Evolutionary conservation across 1,140 invertebrate species (phyloP).

Genomic region (Drosophila guanche): DNA sequence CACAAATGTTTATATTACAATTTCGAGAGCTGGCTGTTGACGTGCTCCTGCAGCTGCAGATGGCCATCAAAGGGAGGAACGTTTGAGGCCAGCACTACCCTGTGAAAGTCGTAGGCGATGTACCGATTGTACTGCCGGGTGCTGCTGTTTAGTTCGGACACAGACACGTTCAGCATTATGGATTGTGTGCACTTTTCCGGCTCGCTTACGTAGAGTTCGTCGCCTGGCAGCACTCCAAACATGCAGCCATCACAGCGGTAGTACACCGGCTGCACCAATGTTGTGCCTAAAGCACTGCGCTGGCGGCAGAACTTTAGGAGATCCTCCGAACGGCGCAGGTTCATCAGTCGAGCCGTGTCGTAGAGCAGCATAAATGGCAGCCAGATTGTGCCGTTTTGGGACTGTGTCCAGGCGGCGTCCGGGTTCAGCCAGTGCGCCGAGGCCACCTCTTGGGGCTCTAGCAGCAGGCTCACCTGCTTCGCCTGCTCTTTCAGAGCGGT

Average conservation of each 20-base stretch:
- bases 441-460: conserved; percentile 61
- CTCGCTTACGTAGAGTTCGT: conserved; percentile 78
- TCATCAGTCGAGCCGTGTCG: conserved; percentile 82
- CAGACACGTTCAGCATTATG: conserved; percentile 30
- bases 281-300: conserved; percentile 74
- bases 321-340: conserved; percentile 82
- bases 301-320: conserved; percentile 66
- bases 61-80: conserved; percentile 59
- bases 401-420: conserved; percentile 79
- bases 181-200: conserved; percentile 45
- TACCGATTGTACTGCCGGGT: conserved; percentile 68
- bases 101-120: conserved; percentile 60
- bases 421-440: conserved; percentile 59
- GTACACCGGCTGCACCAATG: conserved; percentile 84
- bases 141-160: conserved; percentile 39
- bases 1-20: conserved; percentile 30
- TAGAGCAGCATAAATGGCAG: conserved; percentile 85
- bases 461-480: conserved; percentile 37
- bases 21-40: conserved; percentile 46
- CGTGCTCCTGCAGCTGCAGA: conserved; percentile 28
- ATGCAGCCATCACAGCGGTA: conserved; percentile 75
- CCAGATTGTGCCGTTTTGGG: conserved; percentile 87
- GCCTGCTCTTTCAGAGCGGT: conserved; percentile 85
- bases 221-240: conserved; percentile 80
- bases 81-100: conserved; percentile 55